phyloP scores from a whole-genome alignment of 2,113 vertebrate species.

The Coryphaenoides rupestris region DNA sequence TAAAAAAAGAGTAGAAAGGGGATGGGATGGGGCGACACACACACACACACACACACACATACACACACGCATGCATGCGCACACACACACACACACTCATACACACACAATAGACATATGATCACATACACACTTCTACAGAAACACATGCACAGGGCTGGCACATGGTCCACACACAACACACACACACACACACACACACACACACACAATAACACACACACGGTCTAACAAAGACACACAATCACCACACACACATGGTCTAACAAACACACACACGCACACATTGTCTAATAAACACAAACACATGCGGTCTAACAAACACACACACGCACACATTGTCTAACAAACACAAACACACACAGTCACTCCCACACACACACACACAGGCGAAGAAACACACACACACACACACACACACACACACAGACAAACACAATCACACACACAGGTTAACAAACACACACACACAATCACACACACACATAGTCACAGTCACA shows the following conservation, averaged over 20 bases:
- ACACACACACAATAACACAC: background rate
- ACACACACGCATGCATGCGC: slow-evolving; percentile 6
- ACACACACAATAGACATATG: background rate
- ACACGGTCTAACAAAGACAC: slow-evolving; percentile 4
- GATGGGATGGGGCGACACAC: background rate
- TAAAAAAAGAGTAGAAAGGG: slow-evolving; percentile 20
- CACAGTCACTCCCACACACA: slow-evolving; percentile 6
- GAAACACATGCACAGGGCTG: too few relatives aligned
- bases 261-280: slow-evolving; percentile 3
- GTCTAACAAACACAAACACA: background rate
- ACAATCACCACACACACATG: background rate
- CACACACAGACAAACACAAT: background rate
- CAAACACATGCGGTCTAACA: too few relatives aligned
- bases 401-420: slow-evolving; percentile 2
- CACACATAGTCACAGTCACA: slow-evolving; percentile 17
- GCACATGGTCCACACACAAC: slow-evolving; percentile 9
- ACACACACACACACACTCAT: background rate
- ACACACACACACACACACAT: slow-evolving; percentile 4
- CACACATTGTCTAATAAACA: too few relatives aligned
- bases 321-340: background rate
- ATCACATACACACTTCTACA: background rate
- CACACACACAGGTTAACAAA: background rate
- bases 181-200: background rate
- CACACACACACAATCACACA: background rate
- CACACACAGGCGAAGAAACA: slow-evolving; percentile 2